Base-by-base conservation (phyloP, 2,888 invertebrate species). In the Philopedon plagiatum region DNA sequence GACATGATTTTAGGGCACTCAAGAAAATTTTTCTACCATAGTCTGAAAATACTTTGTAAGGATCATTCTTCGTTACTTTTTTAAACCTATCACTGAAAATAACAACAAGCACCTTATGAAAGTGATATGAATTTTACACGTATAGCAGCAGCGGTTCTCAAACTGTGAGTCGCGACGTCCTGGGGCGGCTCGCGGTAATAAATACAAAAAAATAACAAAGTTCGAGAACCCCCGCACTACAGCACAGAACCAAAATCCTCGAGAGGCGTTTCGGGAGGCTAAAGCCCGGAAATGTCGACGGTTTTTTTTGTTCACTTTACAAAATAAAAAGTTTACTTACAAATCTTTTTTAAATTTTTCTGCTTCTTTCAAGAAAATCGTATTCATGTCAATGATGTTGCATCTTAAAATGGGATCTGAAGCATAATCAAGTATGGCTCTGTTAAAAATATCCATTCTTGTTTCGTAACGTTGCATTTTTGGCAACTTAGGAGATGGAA, bases 11-110 rank as follows among this genome's bases (percentile, higher is more conserved):
- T 7, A 81, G 60, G 29, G 79, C 77, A 67, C 76, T 78, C 54
- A 81, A 70, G 60, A 81, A 81, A 26, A 80, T 77, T 76, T 81
- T 81, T 63, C 80, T 77, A 21, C 81, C 81, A 75, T 80, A 81
- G 73, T 81, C 81, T 2, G 80, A 80, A 70, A 81, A 81, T 15
- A 81, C 81, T 71, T 77, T 77, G 71, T 81, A 81, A 11, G 76
- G 75, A 75, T 81, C 81, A 21, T 78, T 81, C 75, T 76, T 80
- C 5, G 78, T 75, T 51, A 79, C 73, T 76, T 76, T 80, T 23
- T 58, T 76, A 65, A 81, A 77, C 72, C 81, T 73, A 61, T 81
- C 79, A 70, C 81, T 81, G 63, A 69, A 80, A 78, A 67, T 60
- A 39, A 49, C 62, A 34, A 64, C 51, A 58, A 18, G 23, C 13